Base-by-base conservation (phyloP, 2,888 invertebrate genomes). In the Creontiades dilutus region DNA sequence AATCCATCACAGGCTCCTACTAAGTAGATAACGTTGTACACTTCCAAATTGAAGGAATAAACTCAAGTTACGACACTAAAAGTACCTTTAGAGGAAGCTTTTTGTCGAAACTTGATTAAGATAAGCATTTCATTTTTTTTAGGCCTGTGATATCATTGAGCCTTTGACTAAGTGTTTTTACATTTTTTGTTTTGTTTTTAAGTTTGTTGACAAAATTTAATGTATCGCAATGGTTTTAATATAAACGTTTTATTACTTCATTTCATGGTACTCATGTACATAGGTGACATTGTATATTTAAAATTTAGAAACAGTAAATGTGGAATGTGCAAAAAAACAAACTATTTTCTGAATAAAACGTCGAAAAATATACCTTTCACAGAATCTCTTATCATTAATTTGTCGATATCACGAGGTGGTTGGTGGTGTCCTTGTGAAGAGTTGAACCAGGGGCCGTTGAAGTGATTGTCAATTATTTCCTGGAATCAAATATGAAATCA, bases 261-360 rank as follows among this genome's bases (percentile, higher is more conserved):
- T 68, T 9, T 68, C 68, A 68, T 61, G 61, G 19, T 68, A 61
- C 23, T 27, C 23, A 27, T 68, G 68, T 68, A 68, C 68, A 23
- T 23, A 68, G 23, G 23, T 68, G 28, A 46, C 78, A 78, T 16
- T 78, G 78, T 78, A 78, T 78, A 78, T 78, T 78, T 78, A 16
- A n/a, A 82, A 82, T 68, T 68, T 5, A 23, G 48, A 23, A 82
- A 48, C 82, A 82, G 68, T 68, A 68, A 68, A 68, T 48, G 27
- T 82, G 82, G 82, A 52, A 82, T 82, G 82, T 82, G 82, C 82
- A 82, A 82, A 82, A 82, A 82, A 52, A 81, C 80, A 81, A 82
- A 52, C 52, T 82, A 82, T 82, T 82, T 82, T 82, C 82, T 27
- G 82, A 82, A 82, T 82, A 82, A 82, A 82, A 82, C 80, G 13